Conservation (phyloP, 1,140 invertebrate species). For the Octopus bimaculoides region DNA sequence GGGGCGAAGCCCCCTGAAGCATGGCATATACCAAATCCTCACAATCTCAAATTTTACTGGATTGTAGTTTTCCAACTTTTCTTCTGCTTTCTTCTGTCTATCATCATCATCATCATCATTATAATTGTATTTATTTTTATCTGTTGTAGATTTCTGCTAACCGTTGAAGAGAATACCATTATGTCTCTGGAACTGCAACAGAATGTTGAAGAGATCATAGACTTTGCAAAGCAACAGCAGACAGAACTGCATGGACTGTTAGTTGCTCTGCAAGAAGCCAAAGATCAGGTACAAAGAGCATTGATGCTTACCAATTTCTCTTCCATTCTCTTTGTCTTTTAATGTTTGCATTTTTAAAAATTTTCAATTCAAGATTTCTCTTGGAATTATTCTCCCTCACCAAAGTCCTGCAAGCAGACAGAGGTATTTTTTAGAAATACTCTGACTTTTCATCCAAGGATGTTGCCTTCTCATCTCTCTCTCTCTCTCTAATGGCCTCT, state of each 20-base stretch:
- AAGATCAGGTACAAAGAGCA: conserved; percentile 31
- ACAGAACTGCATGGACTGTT: conserved; percentile 37
- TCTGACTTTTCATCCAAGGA: too few species aligned
- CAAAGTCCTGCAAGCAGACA: too few species aligned
- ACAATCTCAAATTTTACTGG: too few species aligned
- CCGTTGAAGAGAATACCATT: background rate
- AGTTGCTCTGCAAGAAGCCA: conserved; percentile 32
- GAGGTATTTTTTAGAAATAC: too few species aligned
- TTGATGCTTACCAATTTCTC: background rate
- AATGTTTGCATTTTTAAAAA: too few species aligned
- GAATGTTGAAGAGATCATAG: conserved; percentile 42
- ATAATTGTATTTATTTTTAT: background rate
- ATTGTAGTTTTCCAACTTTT: background rate
- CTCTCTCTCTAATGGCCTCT: too few species aligned
- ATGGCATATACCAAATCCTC: background rate
- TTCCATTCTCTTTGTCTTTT: too few species aligned
- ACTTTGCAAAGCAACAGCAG: conserved; percentile 37
- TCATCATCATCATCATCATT: background rate
- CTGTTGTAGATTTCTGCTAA: background rate
- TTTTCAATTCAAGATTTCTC: too few species aligned
- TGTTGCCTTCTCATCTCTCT: too few species aligned
- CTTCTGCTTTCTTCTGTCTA: background rate
- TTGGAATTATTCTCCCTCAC: too few species aligned
- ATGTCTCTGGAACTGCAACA: conserved; percentile 36
- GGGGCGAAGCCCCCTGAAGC: background rate